Conservation (phyloP, 2,797 vertebrate genomes). For the Morus bassanus region DNA sequence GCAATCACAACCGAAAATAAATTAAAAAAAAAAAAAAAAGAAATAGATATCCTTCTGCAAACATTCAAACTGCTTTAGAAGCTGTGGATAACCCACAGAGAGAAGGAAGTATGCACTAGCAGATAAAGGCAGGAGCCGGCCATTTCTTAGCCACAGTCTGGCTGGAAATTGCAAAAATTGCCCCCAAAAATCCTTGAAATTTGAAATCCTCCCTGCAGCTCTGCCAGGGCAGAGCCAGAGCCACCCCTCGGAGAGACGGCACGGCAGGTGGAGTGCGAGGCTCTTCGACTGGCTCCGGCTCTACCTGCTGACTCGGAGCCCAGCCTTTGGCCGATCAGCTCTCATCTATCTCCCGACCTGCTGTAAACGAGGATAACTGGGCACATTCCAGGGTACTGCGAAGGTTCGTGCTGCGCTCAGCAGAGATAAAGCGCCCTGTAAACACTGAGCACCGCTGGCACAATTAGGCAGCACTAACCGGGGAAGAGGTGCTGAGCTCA, state of each 20-base stretch:
- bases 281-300: neutral
- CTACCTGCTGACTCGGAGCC: neutral
- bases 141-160: neutral
- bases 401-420: neutral
- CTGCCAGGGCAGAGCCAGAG: neutral
- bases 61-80: neutral
- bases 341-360: neutral
- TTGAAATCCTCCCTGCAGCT: neutral
- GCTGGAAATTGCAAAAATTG: neutral
- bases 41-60: neutral
- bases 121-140: neutral
- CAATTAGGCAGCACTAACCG: rapidly evolving
- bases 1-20: neutral
- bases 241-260: neutral
- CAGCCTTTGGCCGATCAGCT: neutral
- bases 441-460: rapidly evolving
- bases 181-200: neutral
- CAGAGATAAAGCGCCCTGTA: neutral
- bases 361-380: neutral
- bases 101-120: neutral
- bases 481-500: neutral
- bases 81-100: neutral
- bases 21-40: too few species aligned
- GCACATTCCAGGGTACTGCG: neutral
- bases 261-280: neutral